These are phyloP conservation scores for Mastomys natalensis DNA, from an alignment of 2,113 vertebrate genomes.

Conservation along the genomic window DNA sequence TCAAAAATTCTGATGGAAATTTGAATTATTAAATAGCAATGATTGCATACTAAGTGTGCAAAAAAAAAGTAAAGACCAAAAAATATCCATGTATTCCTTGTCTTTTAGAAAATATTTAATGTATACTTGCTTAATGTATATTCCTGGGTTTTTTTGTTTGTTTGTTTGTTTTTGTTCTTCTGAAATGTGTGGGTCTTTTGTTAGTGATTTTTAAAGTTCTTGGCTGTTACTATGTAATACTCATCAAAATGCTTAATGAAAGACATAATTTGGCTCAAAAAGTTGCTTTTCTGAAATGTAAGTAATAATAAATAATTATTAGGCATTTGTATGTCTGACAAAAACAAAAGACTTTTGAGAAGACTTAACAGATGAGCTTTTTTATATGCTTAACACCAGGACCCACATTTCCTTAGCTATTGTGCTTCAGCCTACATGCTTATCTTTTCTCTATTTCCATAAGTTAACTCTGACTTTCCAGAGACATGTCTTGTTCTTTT, in stretches of 20 bases:
- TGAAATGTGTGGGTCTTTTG: neutral
- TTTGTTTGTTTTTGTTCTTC: neutral
- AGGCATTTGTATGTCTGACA: neutral
- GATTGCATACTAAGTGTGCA: neutral
- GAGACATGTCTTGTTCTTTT: neutral
- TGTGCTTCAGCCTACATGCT: neutral
- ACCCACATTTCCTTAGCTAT: neutral
- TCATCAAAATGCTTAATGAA: neutral
- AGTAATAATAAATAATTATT: constrained; percentile 36
- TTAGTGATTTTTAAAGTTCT: neutral
- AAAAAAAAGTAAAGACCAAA: neutral
- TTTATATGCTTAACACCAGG: neutral
- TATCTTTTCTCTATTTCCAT: neutral
- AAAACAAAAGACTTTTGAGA: constrained; percentile 10
- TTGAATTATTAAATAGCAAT: constrained; percentile 46
- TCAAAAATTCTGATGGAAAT: constrained; percentile 40
- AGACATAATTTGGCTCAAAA: constrained; percentile 20
- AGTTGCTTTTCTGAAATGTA: neutral
- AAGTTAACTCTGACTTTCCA: neutral
- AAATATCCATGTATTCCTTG: constrained; percentile 23
- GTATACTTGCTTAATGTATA: neutral
- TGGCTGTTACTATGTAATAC: neutral
- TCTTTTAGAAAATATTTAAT: neutral
- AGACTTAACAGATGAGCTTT: neutral
- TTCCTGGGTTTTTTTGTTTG: neutral